Conservation (phyloP, 2,888 invertebrate genomes). For the Azorinus chamasolen region DNA sequence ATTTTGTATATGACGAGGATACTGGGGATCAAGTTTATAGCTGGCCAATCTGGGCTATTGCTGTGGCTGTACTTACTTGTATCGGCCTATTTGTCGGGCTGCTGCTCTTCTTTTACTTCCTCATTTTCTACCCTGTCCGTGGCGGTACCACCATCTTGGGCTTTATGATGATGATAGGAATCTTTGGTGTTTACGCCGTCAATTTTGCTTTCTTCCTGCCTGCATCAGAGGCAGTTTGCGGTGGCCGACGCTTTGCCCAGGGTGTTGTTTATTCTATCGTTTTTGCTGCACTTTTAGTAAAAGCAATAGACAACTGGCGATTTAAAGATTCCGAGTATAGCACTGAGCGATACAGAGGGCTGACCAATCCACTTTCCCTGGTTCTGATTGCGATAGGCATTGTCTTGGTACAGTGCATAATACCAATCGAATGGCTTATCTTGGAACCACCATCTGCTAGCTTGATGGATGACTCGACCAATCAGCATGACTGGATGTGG, state of each 20-base stretch:
- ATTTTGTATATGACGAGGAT: constrained; percentile 70
- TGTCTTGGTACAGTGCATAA: constrained; percentile 85
- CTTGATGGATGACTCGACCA: constrained; percentile 50
- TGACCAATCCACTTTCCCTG: constrained; percentile 83
- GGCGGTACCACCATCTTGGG: constrained; percentile 86
- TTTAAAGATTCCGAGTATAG: constrained; percentile 72
- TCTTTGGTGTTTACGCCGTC: constrained; percentile 86
- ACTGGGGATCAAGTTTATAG: constrained; percentile 67
- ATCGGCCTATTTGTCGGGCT: constrained; percentile 85
- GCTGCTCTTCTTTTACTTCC: constrained; percentile 85
- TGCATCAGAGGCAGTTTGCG: constrained; percentile 85
- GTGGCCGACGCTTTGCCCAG: constrained; percentile 85
- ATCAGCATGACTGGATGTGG: constrained; percentile 79
- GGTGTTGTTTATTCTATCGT: constrained; percentile 87
- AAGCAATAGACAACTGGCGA: constrained; percentile 86
- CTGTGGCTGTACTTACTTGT: constrained; percentile 80
- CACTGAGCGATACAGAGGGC: constrained; percentile 70
- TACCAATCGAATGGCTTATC: constrained; percentile 86
- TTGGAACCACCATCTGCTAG: constrained; percentile 84
- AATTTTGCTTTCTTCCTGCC: constrained; percentile 87
- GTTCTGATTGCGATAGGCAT: constrained; percentile 82
- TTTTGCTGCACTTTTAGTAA: constrained; percentile 86
- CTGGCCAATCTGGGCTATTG: constrained; percentile 84
- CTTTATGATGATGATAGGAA: constrained; percentile 86
- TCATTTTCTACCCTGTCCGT: constrained; percentile 84